Base-by-base conservation (phyloP, 2,113 vertebrate genomes). In the Lepus europaeus region DNA sequence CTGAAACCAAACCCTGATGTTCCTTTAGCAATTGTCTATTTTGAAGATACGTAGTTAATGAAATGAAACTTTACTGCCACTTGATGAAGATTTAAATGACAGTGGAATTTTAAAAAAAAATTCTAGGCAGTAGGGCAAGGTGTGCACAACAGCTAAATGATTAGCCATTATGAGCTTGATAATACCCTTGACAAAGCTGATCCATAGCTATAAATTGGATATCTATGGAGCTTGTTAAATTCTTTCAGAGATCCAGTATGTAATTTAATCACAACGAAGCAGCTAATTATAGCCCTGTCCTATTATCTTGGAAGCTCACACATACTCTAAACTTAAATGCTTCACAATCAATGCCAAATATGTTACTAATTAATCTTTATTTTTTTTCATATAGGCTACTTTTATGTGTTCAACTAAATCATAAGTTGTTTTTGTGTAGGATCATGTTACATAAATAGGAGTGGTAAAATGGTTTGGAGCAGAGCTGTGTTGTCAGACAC, bases 71-170 rank as follows among this genome's bases (percentile, higher is more conserved):
- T 91, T 66, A 70, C 29, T 90, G 82, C 23, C n/a, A 27, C 72
- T 97, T 95, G 56, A 94, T 69, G 56, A 94, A 90, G 45, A 83
- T 45, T 82, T 90, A 86, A 97, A 92, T 86, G 82, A 86, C 68
- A 76, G 36, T 82, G 69, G 76, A 66, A 74, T 95, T 96, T 93
- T 79, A 92, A 33, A 68, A 33, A 68, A 86, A 96, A 90, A 69
- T 89, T 59, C 36, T 56, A 77, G 45, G 64, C 33, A 56, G 76
- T 56, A 89, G 83, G 89, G 70, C 93, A 91, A 97, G 66, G 36
- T 97, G 51, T 94, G 76, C 51, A 94, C 74, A 97, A 97, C 95
- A 91, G 82, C 69, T 49, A 85, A 95, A 88, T 92, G 78, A 97
- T 92, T 94, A 95, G 86, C 78, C 61, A 90, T 95, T 95, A 87